Evolutionary conservation across 1,140 invertebrate species (phyloP), one percentile per base, ranked within the genome.

Genomic region (Asbolus verrucosus): DNA sequence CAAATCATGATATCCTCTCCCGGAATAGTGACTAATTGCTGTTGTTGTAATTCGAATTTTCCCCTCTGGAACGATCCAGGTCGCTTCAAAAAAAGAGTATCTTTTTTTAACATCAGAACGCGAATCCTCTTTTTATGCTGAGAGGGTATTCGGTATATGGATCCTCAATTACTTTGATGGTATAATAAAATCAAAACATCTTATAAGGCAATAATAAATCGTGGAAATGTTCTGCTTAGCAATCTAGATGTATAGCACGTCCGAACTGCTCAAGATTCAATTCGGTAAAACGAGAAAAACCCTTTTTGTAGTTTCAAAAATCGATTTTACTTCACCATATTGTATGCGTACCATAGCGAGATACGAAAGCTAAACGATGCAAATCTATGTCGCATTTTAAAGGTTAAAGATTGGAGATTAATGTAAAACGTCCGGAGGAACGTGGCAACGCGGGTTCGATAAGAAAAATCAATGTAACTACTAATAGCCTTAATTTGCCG

Each of bases 381-480:
- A 43, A 43, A 43, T 43, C 39, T 43, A 14, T 36, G 33, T 36
- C n/a, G 4, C 19, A 54, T n/a, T 21, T 27, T 54, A 18, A 50
- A 50, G 43, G 43, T 50, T 54, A 24, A 27, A 54, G 46, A 54
- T 54, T 54, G 3, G 46, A 54, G 46, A 54, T 54, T 54, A 54
- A 54, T 54, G 46, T 24, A 9, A 13, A 54, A 54, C 21, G 46
- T 54, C 46, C 19, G 11, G 27, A 14, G n/a, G 46, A 54, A 13
- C 46, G 46, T 27, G 27, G 46, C n/a, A 30, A 43, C 19, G 24
- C 46, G 14, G 27, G 19, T 13, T n/a, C 11, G 46, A 54, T 54
- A 54, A 54, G 46, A 54, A 54, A 54, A 54, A 54, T 54, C 46
- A 54, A 54, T 54, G 46, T 54, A 30, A 54, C 24, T 54, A 54